phyloP scores from a whole-genome alignment of 2,888 invertebrate species.

The Epirrhoe tristata region DNA sequence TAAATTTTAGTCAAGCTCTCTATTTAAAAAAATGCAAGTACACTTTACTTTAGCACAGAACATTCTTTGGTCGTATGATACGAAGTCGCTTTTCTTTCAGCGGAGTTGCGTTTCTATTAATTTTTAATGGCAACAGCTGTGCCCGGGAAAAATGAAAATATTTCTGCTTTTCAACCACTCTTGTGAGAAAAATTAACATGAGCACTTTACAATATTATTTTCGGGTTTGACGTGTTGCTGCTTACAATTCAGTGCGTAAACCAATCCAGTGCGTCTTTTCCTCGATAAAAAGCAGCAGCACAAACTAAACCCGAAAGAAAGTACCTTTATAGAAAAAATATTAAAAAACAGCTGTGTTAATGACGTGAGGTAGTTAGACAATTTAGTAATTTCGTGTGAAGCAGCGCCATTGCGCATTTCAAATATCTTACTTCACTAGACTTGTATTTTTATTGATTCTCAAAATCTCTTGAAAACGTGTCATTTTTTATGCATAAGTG shows the following conservation, averaged over 20 bases:
- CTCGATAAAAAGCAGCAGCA: constrained; percentile 6
- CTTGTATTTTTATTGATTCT: too few species aligned
- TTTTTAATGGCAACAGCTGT: constrained; percentile 39
- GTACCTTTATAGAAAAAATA: too few species aligned
- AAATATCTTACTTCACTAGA: too few species aligned
- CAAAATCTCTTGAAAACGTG: too few species aligned
- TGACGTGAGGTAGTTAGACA: too few species aligned
- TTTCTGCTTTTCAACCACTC: constrained; percentile 61
- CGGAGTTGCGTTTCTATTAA: constrained; percentile 21
- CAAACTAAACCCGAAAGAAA: background rate
- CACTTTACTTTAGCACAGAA: background rate
- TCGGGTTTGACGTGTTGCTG: constrained; percentile 31
- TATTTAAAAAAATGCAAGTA: too few species aligned
- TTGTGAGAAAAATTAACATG: constrained; percentile 47
- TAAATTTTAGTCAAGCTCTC: too few species aligned
- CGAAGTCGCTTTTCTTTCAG: background rate
- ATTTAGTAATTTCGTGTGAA: too few species aligned
- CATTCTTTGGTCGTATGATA: background rate
- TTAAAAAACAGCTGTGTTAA: too few species aligned
- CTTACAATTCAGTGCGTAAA: constrained; percentile 7
- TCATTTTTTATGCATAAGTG: too few species aligned
- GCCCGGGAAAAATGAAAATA: constrained; percentile 63
- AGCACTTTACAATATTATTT: constrained; percentile 46
- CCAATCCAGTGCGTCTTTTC: constrained; percentile 10
- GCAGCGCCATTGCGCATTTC: too few species aligned